Evolutionary conservation across 1,140 invertebrate species (phyloP), one percentile per base, ranked within the genome.

Genomic region (Vollenhovia emeryi): DNA sequence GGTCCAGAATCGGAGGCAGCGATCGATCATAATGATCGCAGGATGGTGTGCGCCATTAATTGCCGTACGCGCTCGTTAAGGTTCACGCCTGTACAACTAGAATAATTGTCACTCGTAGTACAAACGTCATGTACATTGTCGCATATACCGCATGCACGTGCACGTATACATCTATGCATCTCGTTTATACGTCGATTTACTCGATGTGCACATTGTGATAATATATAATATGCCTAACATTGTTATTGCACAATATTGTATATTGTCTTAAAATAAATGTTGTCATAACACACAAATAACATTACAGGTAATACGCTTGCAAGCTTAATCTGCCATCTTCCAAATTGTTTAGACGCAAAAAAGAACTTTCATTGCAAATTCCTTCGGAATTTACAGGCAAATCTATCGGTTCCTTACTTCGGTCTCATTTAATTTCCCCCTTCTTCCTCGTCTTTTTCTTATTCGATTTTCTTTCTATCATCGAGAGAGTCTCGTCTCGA

Each of bases 401-500:
- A 79, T 68, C 62, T 9, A 79, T 66, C 59, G 27, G 18, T 50
- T 86, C 82, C 52, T 78, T 74, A 76, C 48, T 73, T 66, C 73
- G 69, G 84, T 84, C 71, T 86, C 62, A 59, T 64, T 84, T 66
- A 68, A 76, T 69, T 66, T 74, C 24, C 50, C 30, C 27, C 57
- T 55, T 73, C 24, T 45, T 30, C 83, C 36, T 59, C 33, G 36
- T 85, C 50, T 27, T 74, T 69, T 48, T 64, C 74, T 55, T 64
- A 48, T 68, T 78, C 73, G 59, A 85, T 79, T 82, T 69, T 83
- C 84, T 24, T 52, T 86, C 33, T 68, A 73, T 86, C 50, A 74
- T n/a, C n/a, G n/a, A n/a, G n/a, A n/a, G 73, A 55, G 71, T 83
- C 55, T 84, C 55, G 33, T 84, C 55, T n/a, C 33, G 62, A 79